Base-by-base conservation (phyloP, 2,113 vertebrate genomes). In the Arvicanthis niloticus region DNA sequence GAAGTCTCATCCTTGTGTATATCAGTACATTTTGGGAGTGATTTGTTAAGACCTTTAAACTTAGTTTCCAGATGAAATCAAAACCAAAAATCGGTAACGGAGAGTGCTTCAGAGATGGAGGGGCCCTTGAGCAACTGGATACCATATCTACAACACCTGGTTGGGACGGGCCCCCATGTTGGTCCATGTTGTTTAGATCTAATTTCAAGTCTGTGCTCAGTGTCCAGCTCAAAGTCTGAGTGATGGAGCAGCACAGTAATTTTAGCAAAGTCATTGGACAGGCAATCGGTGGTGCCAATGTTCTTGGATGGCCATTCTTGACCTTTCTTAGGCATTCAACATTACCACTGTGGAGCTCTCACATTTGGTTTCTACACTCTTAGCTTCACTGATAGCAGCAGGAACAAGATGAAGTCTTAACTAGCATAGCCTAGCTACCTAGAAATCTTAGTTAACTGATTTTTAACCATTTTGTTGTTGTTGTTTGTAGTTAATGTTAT, bases 121-220 rank as follows among this genome's bases (percentile, higher is more conserved):
- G n/a, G 42, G 37, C 10, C 29, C 0, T 5, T 7, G 60, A 26
- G 24, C 19, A 68, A 58, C 17, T 22, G 13, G 87, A 80, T 24
- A 29, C 19, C 1, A 4, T 68, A 51, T 60, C 29, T 48, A 22
- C 1, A 11, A 7, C 13, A 0, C 3, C 0, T 4, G 34, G 12
- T 24, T 16, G 45, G 48, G 42, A 26, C 0, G 9, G 31, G 51
- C 9, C 24, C 9, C 24, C 16, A 12, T 0, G 0, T 3, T 34
- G 37, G 78, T 5, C 17, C 24, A 0, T 8, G 16, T 16, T 31
- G 1, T 40, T 2, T 29, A 21, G 16, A 37, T 22, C 48, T 70
- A 40, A 31, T 2, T 91, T 21, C 16, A 10, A 37, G 8, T 75
- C 65, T 13, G n/a, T 1, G 0, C 48, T 78, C 17, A 16, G 42